A percentile compares a stretch with the other conserved stretches of the same genome.
phyloP scores from a whole-genome alignment of 2,113 vertebrate species.

The Muntiacus muntjak region DNA sequence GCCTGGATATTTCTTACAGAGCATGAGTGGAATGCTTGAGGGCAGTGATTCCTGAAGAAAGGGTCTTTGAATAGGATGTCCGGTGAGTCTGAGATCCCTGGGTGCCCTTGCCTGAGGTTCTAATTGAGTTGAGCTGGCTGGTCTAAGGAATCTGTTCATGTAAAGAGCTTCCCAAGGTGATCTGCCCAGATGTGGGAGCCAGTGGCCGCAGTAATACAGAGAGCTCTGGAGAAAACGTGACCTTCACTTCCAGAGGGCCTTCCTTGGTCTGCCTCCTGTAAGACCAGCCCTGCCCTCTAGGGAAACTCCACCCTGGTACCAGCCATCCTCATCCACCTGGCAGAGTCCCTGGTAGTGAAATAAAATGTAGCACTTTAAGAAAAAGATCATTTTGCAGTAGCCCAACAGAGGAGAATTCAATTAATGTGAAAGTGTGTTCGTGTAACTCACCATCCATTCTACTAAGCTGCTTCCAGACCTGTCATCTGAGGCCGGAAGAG shows the following conservation, averaged over 20 bases:
- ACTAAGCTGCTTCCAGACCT: slow-evolving; percentile 52
- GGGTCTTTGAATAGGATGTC: not conserved
- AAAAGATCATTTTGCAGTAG: slow-evolving; percentile 67
- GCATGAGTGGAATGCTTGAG: not conserved
- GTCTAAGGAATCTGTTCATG: not conserved
- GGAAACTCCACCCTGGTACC: not conserved
- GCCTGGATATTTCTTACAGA: not conserved
- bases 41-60: not conserved
- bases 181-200: not conserved
- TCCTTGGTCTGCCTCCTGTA: not conserved
- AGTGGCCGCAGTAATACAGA: not conserved
- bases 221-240: not conserved
- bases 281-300: not conserved
- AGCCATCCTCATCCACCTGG: slow-evolving; percentile 53
- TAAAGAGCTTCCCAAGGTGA: not conserved
- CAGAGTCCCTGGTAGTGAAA: not conserved
- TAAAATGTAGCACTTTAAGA: slow-evolving; percentile 67
- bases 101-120: not conserved
- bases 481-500: slow-evolving; percentile 47
- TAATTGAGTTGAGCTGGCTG: not conserved
- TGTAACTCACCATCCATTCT: slow-evolving; percentile 55
- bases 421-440: slow-evolving; percentile 55
- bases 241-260: not conserved
- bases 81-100: not conserved
- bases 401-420: slow-evolving; percentile 45